A percentile compares a stretch with the other conserved stretches of the same genome.
These are phyloP conservation scores for Diphyllodes magnificus DNA, from an alignment of 2,113 vertebrate genomes.

Conservation along the genomic window DNA sequence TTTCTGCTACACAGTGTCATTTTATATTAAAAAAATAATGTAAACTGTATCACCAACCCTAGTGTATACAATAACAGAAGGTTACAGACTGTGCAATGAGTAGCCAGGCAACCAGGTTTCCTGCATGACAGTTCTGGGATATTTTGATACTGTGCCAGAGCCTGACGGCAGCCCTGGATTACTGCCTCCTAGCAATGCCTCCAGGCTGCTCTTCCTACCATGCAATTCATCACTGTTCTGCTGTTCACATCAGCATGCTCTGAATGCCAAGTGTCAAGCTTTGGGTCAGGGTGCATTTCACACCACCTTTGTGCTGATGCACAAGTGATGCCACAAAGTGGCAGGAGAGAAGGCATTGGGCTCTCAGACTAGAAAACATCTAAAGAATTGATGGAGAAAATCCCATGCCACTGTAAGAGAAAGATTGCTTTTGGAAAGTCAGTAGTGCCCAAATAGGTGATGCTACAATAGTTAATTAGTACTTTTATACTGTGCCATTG, in stretches of 20 bases:
- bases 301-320: background rate
- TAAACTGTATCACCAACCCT: background rate
- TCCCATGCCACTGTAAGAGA: rapidly evolving
- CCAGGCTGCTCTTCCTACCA: background rate
- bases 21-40: background rate
- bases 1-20: background rate
- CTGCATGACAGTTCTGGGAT: background rate
- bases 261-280: background rate
- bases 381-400: background rate
- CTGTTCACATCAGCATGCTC: background rate
- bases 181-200: background rate
- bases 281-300: background rate
- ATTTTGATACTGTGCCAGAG: background rate
- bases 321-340: background rate
- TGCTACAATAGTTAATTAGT: background rate
- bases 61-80: background rate
- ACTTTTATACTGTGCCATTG: background rate
- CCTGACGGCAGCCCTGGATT: background rate
- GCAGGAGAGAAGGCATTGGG: background rate
- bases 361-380: background rate
- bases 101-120: background rate
- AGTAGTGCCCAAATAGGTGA: background rate
- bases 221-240: background rate
- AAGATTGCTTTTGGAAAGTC: background rate
- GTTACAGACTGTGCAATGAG: background rate